Evolutionary conservation across 2,797 vertebrate species (phyloP), one percentile per base, ranked within the genome.

Genomic region (Tympanoctomys barrerae): DNA sequence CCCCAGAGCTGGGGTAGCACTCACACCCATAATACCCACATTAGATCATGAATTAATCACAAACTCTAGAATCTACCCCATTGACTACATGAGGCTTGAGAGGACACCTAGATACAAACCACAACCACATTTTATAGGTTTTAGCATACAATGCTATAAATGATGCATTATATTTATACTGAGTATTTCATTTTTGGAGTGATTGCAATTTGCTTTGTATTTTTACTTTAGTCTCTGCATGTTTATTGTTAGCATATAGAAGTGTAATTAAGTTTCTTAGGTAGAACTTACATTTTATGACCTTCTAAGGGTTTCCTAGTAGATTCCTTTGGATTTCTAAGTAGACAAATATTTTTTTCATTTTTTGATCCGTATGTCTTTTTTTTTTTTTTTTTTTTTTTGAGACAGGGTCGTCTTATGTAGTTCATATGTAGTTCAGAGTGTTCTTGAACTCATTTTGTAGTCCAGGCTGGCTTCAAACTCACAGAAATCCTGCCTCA

Each of bases 141-240:
- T 46, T 28, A 46, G 28, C 36, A 31, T 33, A 78, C 28, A 52
- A 59, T 24, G 33, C 59, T 82, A 2, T 78, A 36, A 42, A 49
- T 33, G 7, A 42, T 93, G 84, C 31, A 42, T 81, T 86, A 61
- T 79, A 10, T 61, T 82, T 52, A 71, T 71, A 82, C 12, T 59
- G 84, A 54, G 39, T 75, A 77, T 86, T 94, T 93, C 24, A 16
- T n/a, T 86, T 88, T 80, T 49, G 57, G 11, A 81, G 24, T 42
- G 21, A 54, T 78, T 87, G 10, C 39, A 85, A 87, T 46, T 49
- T 62, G 22, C 36, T 77, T 93, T 90, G 5, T 66, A 22, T 82
- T 93, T 93, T 87, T 31, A 94, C 70, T 94, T 92, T 33, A 26
- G 19, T 89, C 93, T 92, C 61, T 39, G 71, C 0, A 4, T 75